Evolutionary conservation across 1,140 invertebrate species (phyloP).

Genomic region (Magallana gigas): DNA sequence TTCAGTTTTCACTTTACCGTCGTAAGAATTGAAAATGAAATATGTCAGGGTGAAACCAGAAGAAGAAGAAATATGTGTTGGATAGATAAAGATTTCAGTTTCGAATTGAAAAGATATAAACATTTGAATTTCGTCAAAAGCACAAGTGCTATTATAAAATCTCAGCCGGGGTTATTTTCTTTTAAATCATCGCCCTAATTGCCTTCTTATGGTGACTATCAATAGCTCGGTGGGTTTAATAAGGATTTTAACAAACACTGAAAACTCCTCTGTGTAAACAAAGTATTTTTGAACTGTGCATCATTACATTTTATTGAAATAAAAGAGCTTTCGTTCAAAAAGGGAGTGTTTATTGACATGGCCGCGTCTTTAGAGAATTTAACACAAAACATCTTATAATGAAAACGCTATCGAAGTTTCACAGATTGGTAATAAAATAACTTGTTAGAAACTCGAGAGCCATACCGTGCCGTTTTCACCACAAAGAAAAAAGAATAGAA

Average conservation of each 20-base stretch:
- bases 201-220: too few species aligned
- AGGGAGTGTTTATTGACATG: background rate
- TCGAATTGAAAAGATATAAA: too few species aligned
- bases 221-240: background rate
- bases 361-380: background rate
- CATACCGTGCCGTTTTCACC: background rate
- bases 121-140: too few species aligned
- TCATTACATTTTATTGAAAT: constrained; percentile 4
- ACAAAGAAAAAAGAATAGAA: background rate
- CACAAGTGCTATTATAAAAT: too few species aligned
- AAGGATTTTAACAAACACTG: background rate
- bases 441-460: constrained; percentile 11
- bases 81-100: too few species aligned
- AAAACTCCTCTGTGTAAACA: background rate
- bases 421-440: background rate
- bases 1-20: too few species aligned
- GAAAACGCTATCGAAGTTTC: background rate
- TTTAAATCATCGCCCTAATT: too few species aligned
- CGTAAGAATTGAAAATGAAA: too few species aligned
- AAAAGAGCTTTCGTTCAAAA: constrained; percentile 11
- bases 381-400: background rate
- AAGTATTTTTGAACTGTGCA: background rate
- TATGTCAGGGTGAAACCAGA: too few species aligned
- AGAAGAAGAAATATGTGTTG: too few species aligned
- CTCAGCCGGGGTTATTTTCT: too few species aligned